Evolutionary conservation across 2,797 vertebrate species (phyloP), one percentile per base, ranked within the genome.

Genomic region (Microchirus variegatus): DNA sequence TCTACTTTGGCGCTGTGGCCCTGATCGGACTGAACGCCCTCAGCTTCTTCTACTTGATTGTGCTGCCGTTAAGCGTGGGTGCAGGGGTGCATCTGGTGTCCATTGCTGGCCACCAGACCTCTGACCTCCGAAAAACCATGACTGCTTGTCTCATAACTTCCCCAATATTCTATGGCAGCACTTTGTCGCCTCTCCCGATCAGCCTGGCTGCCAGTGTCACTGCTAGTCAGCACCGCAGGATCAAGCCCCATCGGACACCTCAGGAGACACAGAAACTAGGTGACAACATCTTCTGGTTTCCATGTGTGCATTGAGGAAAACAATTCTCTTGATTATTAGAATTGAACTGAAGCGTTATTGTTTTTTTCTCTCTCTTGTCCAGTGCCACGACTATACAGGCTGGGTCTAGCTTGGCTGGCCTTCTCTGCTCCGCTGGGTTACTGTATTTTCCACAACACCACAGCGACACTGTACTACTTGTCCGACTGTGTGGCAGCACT

Each of bases 81-180:
- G 90, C 94, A 41, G 96, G 96, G 4, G 94, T 97, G n/a, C 93
- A 95, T 60, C 83, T 97, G 71, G 96, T 97, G 47, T 93, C 96
- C 44, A 90, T 57, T 31, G 88, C 92, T 48, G 96, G 96, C 1
- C 89, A 92, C 37, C 93, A 96, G 87, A 95, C 94, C 2, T 94
- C 96, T 0, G 83, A 95, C 68, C 83, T 94, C 31, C 80, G 85
- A 55, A 95, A 92, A 72, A 94, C 90, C 0, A 65, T 97, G 44
- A 82, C 80, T 3, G 75, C 90, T 1, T 94, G 95, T 57, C 88
- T 97, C 54, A 56, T 96, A 49, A 93, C 91, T 11, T 96, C 95
- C 1, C 87, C 94, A 46, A 64, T 97, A 60, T 97, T 97, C 85
- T 95, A 96, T 10, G 94, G 95, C 53, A 93, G 91, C 75, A 81